Percentiles rank a stretch among this genome's conserved stretches.
These are phyloP conservation scores for Sterrhoptilus dennistouni DNA, from an alignment of 2,113 vertebrate species.

Conservation along the genomic window DNA sequence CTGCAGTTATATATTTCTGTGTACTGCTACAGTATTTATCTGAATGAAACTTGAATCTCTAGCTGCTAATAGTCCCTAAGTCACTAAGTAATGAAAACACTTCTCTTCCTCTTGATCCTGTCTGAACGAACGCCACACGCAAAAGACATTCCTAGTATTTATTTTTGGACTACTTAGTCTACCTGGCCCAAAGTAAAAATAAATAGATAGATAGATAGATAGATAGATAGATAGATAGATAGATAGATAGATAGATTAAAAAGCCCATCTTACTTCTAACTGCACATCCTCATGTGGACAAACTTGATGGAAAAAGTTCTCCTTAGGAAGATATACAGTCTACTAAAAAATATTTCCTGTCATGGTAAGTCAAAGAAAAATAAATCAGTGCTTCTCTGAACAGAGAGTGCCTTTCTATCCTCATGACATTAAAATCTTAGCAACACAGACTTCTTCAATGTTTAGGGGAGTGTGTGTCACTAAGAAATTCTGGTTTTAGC, in stretches of 20 bases:
- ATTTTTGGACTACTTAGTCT: neutral
- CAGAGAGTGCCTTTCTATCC: neutral
- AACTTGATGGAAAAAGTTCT: neutral
- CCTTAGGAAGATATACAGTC: neutral
- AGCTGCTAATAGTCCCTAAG: neutral
- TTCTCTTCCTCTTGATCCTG: neutral
- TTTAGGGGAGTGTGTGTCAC: neutral
- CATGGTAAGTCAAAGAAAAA: neutral
- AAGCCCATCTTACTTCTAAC: neutral
- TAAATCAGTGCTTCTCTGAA: neutral
- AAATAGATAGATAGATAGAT: too few species aligned
- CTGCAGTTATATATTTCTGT: neutral
- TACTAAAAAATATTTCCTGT: neutral
- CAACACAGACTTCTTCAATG: neutral
- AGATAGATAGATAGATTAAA: too few species aligned
- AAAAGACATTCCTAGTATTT: neutral
- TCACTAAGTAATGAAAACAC: neutral
- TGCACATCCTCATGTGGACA: neutral
- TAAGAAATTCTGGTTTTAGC: neutral
- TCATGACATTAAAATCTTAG: neutral
- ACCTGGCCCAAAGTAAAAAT: neutral
- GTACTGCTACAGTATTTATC: neutral
- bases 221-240: too few species aligned
- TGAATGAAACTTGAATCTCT: neutral
- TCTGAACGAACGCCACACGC: neutral